Conservation (phyloP, 2,888 invertebrate species). For the Polylopha cassiicola region DNA sequence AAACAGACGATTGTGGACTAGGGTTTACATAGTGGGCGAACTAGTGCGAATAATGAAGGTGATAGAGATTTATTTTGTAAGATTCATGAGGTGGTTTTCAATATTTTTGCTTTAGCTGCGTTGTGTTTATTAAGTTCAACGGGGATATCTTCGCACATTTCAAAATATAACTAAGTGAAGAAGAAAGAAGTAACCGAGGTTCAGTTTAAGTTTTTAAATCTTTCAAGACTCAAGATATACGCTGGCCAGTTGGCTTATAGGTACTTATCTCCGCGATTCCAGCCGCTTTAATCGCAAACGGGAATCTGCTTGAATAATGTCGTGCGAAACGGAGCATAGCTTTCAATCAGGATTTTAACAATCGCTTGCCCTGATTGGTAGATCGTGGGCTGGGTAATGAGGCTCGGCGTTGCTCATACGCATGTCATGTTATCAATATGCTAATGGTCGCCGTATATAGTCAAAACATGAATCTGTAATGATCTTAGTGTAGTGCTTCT, state of each 20-base stretch:
- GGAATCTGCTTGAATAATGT: slow-evolving; percentile 37
- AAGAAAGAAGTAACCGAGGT: too few species aligned
- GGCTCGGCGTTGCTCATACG: slow-evolving; percentile 49
- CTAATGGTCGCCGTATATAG: slow-evolving; percentile 41
- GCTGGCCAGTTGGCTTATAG: slow-evolving; percentile 20
- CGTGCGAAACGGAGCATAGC: slow-evolving; percentile 57
- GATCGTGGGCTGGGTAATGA: slow-evolving; percentile 59
- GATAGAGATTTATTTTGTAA: slow-evolving; percentile 15
- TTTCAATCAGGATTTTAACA: slow-evolving; percentile 56
- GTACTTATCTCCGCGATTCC: slow-evolving; percentile 29
- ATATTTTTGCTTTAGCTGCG: too few species aligned
- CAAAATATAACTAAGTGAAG: too few species aligned
- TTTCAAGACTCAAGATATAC: slow-evolving; percentile 1
- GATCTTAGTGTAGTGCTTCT: too few species aligned
- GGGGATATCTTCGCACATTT: too few species aligned
- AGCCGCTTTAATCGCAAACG: slow-evolving; percentile 27
- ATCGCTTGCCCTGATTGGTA: slow-evolving; percentile 53
- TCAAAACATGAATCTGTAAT: too few species aligned
- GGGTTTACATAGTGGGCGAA: slow-evolving; percentile 14
- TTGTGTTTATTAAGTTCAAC: too few species aligned
- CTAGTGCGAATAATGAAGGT: slow-evolving; percentile 20
- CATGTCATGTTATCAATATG: slow-evolving; percentile 41
- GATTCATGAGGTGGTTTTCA: slow-evolving; percentile 13
- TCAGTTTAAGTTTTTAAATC: too few species aligned
- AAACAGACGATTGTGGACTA: slow-evolving; percentile 13